Evolutionary conservation across 2,888 invertebrate genomes (phyloP).

Genomic region (Rotaria macrura): DNA sequence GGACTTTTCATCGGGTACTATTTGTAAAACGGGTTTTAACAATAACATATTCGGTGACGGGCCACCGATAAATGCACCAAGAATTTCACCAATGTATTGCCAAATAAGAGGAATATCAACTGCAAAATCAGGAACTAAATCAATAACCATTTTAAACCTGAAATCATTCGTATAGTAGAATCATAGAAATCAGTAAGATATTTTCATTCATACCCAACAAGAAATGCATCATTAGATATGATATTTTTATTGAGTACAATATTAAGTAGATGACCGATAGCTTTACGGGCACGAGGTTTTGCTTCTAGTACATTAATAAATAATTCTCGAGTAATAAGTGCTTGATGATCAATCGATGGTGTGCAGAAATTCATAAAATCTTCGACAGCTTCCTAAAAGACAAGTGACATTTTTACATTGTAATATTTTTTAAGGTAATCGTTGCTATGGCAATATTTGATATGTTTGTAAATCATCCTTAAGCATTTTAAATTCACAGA

Average conservation of each 20-base stretch:
- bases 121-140: background rate
- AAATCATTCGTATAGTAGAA: too few relatives aligned
- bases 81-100: constrained; percentile 22
- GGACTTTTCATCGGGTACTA: background rate
- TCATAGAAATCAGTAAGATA: background rate
- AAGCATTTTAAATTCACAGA: too few relatives aligned
- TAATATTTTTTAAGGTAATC: too few relatives aligned
- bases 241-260: background rate
- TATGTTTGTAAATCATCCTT: too few relatives aligned
- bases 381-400: background rate
- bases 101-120: background rate
- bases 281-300: background rate
- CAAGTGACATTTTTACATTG: too few relatives aligned
- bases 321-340: background rate
- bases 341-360: background rate
- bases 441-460: too few relatives aligned
- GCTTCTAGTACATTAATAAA: background rate
- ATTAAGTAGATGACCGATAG: background rate
- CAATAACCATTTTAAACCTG: background rate
- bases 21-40: background rate
- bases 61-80: background rate
- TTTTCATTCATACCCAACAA: background rate
- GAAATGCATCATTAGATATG: background rate
- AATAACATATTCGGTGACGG: background rate
- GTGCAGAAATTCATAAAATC: background rate